Evolutionary conservation across 2,888 invertebrate species (phyloP).

Genomic region (Caenorhabditis sp.): DNA sequence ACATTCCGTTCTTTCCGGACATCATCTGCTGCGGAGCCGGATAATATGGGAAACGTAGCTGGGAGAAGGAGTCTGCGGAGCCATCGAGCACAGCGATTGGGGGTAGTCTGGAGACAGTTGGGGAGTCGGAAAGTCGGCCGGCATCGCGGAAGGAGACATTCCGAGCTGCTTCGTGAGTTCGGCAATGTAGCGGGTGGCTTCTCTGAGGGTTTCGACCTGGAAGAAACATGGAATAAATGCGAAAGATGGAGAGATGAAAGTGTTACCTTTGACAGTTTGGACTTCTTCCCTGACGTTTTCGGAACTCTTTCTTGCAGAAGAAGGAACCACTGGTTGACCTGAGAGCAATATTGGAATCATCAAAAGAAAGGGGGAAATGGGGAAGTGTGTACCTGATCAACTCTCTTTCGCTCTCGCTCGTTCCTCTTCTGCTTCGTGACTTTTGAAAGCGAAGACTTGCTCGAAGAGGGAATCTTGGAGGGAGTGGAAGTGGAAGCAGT

Average conservation of each 20-base stretch:
- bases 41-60: conserved; percentile 40
- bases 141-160: conserved; percentile 11
- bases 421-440: conserved; percentile 57
- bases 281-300: conserved; percentile 34
- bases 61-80: conserved; percentile 16
- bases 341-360: conserved; percentile 6
- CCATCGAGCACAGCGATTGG: no score
- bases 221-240: conserved; percentile 10
- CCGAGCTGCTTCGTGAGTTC: conserved; percentile 54
- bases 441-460: conserved; percentile 22
- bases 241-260: not conserved
- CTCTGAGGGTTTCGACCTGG: conserved; percentile 65
- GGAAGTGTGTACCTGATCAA: conserved; percentile 54
- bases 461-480: conserved; percentile 30
- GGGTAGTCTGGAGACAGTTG: conserved; percentile 46
- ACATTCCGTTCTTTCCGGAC: not conserved
- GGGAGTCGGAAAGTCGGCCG: conserved; percentile 47
- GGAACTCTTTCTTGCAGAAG: conserved; percentile 58
- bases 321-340: conserved; percentile 65
- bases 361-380: not conserved
- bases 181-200: conserved; percentile 64
- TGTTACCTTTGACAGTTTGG: conserved; percentile 60
- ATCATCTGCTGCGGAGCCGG: conserved; percentile 28
- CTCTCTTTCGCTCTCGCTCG: conserved; percentile 62
- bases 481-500: conserved; percentile 9